Conservation (phyloP, 64 coral and sea anemone genomes). For the Actinia equina region DNA sequence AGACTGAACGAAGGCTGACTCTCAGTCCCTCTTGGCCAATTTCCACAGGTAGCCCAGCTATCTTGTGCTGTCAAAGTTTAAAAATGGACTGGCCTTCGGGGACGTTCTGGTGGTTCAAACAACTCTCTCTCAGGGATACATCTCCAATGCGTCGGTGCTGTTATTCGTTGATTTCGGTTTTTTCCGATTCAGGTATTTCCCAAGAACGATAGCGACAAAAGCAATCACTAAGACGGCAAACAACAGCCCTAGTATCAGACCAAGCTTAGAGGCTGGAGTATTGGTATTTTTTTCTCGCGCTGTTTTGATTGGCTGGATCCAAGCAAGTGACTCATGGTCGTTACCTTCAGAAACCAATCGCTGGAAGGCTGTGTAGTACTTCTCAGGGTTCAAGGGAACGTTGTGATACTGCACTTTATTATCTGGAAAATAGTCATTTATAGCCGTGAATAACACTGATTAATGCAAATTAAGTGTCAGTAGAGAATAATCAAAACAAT, state of each 20-base stretch:
- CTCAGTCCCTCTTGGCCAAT: too few species aligned
- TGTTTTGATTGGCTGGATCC: not conserved
- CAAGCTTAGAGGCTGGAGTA: not conserved
- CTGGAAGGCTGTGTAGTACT: conserved; percentile 11
- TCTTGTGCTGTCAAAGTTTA: too few species aligned
- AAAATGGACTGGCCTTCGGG: not conserved
- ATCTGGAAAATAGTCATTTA: not conserved
- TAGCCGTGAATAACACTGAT: too few species aligned
- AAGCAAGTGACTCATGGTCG: not conserved
- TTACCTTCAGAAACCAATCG: not conserved
- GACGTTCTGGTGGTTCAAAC: not conserved
- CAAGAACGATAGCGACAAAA: not conserved
- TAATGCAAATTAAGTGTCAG: too few species aligned
- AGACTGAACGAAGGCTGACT: too few species aligned
- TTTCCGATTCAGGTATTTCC: not conserved
- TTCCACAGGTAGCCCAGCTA: too few species aligned
- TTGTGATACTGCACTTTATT: not conserved
- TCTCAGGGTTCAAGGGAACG: not conserved
- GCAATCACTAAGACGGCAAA: not conserved
- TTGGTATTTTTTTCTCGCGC: not conserved
- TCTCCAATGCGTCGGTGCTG: not conserved
- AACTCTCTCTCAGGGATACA: not conserved
- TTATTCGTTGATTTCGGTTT: not conserved
- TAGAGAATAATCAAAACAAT: too few species aligned
- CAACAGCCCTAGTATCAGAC: not conserved